Evolutionary conservation across 2,888 invertebrate genomes (phyloP).

Genomic region (Stenoptilia bipunctidactyla): DNA sequence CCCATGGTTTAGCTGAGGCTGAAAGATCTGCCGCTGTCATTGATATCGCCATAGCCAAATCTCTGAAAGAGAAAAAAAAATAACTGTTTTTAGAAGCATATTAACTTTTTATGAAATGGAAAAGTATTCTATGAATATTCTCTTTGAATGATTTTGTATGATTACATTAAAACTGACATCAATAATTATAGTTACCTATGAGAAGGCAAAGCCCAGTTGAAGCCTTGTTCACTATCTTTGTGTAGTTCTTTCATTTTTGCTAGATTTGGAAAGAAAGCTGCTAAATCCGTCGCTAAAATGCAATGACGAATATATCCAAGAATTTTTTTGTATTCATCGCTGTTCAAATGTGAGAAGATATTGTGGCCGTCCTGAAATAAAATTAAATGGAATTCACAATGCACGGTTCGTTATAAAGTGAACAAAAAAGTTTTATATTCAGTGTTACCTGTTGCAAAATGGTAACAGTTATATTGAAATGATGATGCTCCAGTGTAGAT

Average conservation of each 20-base stretch:
- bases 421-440: background rate
- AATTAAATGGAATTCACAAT: background rate
- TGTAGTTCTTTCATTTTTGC: constrained; percentile 61
- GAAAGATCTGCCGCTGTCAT: constrained; percentile 90
- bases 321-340: constrained; percentile 82
- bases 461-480: constrained; percentile 89
- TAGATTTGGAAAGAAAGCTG: constrained; percentile 84
- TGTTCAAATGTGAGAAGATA: constrained; percentile 80
- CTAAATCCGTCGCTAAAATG: constrained; percentile 88
- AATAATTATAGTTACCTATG: constrained; percentile 63
- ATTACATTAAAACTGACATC: too few relatives aligned
- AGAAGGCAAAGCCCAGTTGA: constrained; percentile 75
- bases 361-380: constrained; percentile 84
- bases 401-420: background rate
- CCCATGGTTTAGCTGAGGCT: constrained; percentile 88
- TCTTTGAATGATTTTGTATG: too few relatives aligned
- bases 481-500: constrained; percentile 89
- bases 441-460: constrained; percentile 80
- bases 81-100: background rate
- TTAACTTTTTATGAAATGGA: background rate
- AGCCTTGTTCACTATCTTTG: constrained; percentile 57
- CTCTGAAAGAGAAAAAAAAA: constrained; percentile 33
- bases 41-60: constrained; percentile 79
- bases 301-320: constrained; percentile 83
- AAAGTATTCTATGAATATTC: too few relatives aligned